phyloP scores from a whole-genome alignment of 2,888 invertebrate genomes.

The Metallyticus violacea region DNA sequence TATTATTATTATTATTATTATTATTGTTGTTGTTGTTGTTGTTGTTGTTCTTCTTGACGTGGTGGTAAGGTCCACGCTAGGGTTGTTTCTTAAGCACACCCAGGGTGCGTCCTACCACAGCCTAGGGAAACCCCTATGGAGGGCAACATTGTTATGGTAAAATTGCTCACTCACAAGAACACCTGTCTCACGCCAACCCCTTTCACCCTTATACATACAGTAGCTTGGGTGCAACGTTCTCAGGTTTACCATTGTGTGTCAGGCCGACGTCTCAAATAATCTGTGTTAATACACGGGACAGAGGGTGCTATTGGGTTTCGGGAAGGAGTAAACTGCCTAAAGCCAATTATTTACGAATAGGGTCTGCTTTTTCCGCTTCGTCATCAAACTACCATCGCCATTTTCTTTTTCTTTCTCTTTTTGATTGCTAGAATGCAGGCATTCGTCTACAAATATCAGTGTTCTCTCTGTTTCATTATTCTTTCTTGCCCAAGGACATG shows the following conservation, averaged over 20 bases:
- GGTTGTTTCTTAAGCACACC: background rate
- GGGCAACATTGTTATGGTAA: background rate
- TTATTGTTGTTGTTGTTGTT: too few relatives aligned
- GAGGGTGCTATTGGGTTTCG: background rate
- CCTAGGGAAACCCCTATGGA: background rate
- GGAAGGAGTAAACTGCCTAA: background rate
- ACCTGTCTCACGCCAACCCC: background rate
- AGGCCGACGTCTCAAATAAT: background rate
- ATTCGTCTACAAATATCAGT: too few relatives aligned
- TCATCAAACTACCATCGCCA: too few relatives aligned
- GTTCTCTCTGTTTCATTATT: too few relatives aligned
- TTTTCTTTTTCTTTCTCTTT: too few relatives aligned
- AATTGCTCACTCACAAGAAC: background rate
- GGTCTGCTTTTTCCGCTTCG: background rate
- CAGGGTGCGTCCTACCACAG: background rate
- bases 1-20: too few relatives aligned
- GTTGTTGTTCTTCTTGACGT: too few relatives aligned
- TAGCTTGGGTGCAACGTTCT: background rate
- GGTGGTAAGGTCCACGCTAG: background rate
- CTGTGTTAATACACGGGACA: background rate
- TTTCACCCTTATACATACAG: too few relatives aligned
- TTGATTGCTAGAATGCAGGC: too few relatives aligned
- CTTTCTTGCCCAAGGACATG: too few relatives aligned
- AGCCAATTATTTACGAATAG: background rate
- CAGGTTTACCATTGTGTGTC: background rate